These are phyloP conservation scores for Herminia tarsipennalis DNA, from an alignment of 2,888 invertebrate genomes.

Conservation along the genomic window DNA sequence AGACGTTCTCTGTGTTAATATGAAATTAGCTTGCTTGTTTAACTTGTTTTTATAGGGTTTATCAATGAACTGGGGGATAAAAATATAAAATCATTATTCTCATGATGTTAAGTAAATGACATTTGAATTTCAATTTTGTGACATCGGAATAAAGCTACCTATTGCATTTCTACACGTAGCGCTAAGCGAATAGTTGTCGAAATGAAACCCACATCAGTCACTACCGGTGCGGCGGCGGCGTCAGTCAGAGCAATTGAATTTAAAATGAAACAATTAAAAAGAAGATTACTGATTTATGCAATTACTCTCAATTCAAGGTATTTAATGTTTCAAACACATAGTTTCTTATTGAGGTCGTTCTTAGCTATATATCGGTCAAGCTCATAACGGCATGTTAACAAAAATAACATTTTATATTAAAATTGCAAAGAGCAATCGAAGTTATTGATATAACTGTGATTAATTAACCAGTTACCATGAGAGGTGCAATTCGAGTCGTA, in stretches of 20 bases:
- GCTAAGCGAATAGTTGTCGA: slow-evolving; percentile 6
- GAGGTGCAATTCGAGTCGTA: too few species aligned
- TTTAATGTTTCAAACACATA: too few species aligned
- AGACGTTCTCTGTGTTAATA: neutral
- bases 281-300: neutral
- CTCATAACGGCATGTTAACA: too few species aligned
- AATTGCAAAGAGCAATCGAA: too few species aligned
- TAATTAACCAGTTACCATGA: too few species aligned
- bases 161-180: neutral
- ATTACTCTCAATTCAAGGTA: too few species aligned
- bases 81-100: too few species aligned
- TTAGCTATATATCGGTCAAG: too few species aligned
- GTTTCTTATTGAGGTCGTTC: too few species aligned
- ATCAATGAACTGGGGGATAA: neutral
- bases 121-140: neutral
- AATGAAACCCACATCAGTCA: slow-evolving; percentile 15
- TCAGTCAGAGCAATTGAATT: slow-evolving; percentile 35
- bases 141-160: neutral
- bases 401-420: too few species aligned
- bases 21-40: neutral
- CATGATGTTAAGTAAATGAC: neutral
- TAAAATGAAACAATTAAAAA: slow-evolving; percentile 25
- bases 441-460: too few species aligned
- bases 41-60: neutral
- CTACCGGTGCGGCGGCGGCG: slow-evolving; percentile 10